Evolutionary conservation across 2,797 vertebrate genomes (phyloP), one percentile per base, ranked within the genome.

Genomic region (Malacoraja senta): DNA sequence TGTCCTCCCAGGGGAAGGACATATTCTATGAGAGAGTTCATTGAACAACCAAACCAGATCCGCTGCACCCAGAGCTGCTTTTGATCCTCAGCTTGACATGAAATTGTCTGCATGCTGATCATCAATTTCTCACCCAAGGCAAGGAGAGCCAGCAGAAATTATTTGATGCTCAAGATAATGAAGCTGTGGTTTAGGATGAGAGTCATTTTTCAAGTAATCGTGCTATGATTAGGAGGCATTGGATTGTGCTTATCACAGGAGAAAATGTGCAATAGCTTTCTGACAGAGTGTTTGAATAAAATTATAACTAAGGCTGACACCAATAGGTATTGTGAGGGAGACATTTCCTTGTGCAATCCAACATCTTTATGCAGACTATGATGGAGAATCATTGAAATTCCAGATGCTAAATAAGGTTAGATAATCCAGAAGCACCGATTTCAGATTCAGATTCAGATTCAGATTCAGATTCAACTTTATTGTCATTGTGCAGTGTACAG

Each of bases 1-100:
- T 91, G 65, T 71, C 38, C 88, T 38, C 65, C 35, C n/a, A 91
- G 68, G 19, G 17, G 63, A 68, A 91, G 29, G 68, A 38, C 65
- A 91, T 19, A 6, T 32, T 38, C 9, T 24, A 72, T 6, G 68
- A 32, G 24, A 91, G 1, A 63, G 68, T 38, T 71, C 21, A 26
- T 91, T 71, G 17, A 38, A 32, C 32, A 91, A 71, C 17, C 8
- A 19, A 91, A 53, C 44, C 44, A 53, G 68, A 68, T 91, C 19
- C 29, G 15, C 63, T 90, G 61, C n/a, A 26, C 78, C 80, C 44
- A 58, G 24, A 90, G 86, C 63, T 90, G 86, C 86, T 91, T 84
- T 91, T 91, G 88, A 91, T 91, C 68, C 7, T 71, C 71, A 32
- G 88, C n/a, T 68, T 71, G 24, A 19, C 53, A 38, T 38, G 65